phyloP scores from a whole-genome alignment of 2,888 invertebrate genomes.

The Margaritifera margaritifera region DNA sequence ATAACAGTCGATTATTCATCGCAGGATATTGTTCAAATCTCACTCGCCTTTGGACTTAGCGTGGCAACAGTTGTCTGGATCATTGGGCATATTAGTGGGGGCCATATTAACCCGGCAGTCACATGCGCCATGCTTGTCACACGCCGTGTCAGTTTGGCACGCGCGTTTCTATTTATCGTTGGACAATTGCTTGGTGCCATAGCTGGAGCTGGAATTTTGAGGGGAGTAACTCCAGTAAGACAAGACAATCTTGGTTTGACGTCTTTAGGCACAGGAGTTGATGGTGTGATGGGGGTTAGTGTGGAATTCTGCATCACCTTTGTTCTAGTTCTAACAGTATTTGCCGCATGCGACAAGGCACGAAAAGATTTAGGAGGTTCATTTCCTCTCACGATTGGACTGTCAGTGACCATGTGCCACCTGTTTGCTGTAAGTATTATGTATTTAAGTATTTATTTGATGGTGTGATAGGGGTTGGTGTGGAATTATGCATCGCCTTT shows the following conservation, averaged over 20 bases:
- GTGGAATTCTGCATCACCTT: slow-evolving; percentile 90
- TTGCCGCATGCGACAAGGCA: slow-evolving; percentile 84
- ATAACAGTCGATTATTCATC: background rate
- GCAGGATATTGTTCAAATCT: slow-evolving; percentile 78
- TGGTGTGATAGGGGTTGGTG: background rate
- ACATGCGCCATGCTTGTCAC: slow-evolving; percentile 80
- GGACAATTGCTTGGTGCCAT: slow-evolving; percentile 95
- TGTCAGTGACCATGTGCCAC: slow-evolving; percentile 89
- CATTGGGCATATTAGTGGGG: slow-evolving; percentile 88
- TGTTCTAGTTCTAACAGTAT: slow-evolving; percentile 89
- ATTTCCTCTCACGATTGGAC: slow-evolving; percentile 86
- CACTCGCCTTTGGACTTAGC: slow-evolving; percentile 90
- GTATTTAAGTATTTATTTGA: background rate
- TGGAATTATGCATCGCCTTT: background rate
- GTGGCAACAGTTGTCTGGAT: slow-evolving; percentile 87
- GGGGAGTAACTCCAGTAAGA: slow-evolving; percentile 71
- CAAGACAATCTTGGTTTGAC: slow-evolving; percentile 92
- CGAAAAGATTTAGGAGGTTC: slow-evolving; percentile 86
- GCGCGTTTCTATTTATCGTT: slow-evolving; percentile 86
- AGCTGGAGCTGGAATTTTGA: slow-evolving; percentile 92
- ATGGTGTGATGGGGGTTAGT: slow-evolving; percentile 83
- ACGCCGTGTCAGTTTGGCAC: slow-evolving; percentile 83
- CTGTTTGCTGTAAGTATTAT: slow-evolving; percentile 83
- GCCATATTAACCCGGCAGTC: slow-evolving; percentile 72
- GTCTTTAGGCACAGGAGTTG: slow-evolving; percentile 37